Conservation (phyloP, 1,140 invertebrate species). For the Pachyrhynchus sulphureomaculatus region DNA sequence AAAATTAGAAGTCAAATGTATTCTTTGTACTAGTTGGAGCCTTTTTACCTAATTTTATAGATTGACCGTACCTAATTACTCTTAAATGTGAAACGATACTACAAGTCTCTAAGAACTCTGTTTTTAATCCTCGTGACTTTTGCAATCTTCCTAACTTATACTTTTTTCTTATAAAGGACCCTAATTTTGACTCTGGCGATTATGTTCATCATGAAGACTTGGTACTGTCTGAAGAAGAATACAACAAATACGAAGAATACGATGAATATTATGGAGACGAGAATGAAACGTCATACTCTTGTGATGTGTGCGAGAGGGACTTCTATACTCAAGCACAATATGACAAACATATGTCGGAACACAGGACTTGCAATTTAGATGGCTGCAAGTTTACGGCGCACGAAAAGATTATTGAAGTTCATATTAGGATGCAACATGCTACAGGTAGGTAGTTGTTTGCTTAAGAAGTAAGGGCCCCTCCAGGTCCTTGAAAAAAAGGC, state of each 20-base stretch:
- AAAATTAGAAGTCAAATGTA: too few species aligned
- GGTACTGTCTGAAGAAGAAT: slow-evolving; percentile 3
- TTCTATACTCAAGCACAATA: slow-evolving; percentile 62
- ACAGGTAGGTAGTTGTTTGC: too few species aligned
- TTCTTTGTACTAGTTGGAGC: too few species aligned
- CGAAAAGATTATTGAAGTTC: slow-evolving; percentile 74
- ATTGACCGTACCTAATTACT: too few species aligned
- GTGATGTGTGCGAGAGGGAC: slow-evolving; percentile 75
- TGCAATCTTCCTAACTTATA: slow-evolving; percentile 6
- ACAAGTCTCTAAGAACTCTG: not conserved
- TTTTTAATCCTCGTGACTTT: not conserved
- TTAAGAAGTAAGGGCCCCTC: too few species aligned
- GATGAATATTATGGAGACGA: slow-evolving; percentile 2
- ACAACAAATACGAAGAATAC: slow-evolving; percentile 1
- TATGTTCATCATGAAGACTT: slow-evolving; percentile 29
- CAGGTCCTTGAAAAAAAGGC: too few species aligned
- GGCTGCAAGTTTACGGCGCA: slow-evolving; percentile 80
- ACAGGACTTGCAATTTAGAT: slow-evolving; percentile 74
- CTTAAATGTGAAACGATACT: too few species aligned
- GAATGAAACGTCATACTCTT: slow-evolving; percentile 56
- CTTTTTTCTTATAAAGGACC: slow-evolving; percentile 20
- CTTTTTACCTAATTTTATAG: too few species aligned
- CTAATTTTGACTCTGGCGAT: slow-evolving; percentile 15
- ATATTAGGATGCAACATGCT: slow-evolving; percentile 78
- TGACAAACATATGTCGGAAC: slow-evolving; percentile 65